These are phyloP conservation scores for Acrocyrtus sp. DNA, from an alignment of 2,888 invertebrate species.

Conservation along the genomic window DNA sequence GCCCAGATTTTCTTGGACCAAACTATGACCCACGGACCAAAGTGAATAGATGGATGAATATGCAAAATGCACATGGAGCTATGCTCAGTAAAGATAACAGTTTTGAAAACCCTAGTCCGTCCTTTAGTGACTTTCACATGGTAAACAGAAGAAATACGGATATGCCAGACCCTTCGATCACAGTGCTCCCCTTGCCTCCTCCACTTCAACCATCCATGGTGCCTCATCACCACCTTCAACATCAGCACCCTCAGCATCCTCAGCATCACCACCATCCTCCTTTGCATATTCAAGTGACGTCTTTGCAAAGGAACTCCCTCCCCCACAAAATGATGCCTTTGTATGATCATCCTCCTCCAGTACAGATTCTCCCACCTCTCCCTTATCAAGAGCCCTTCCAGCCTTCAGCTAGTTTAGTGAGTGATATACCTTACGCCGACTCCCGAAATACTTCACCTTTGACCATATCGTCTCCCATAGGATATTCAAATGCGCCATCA, in stretches of 20 bases:
- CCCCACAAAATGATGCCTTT: constrained; percentile 16
- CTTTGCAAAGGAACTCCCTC: constrained; percentile 44
- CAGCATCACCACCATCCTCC: constrained; percentile 20
- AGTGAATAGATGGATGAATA: constrained; percentile 62
- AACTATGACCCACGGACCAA: constrained; percentile 61
- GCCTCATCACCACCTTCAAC: constrained; percentile 12
- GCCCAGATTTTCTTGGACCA: constrained; percentile 61
- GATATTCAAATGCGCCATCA: constrained; percentile 35
- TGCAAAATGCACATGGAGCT: constrained; percentile 42
- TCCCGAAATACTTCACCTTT: constrained; percentile 60
- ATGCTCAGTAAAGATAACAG: constrained; percentile 33
- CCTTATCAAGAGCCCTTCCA: constrained; percentile 58
- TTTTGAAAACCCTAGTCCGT: constrained; percentile 40
- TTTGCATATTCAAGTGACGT: constrained; percentile 53
- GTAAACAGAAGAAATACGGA: constrained; percentile 27
- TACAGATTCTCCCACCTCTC: constrained; percentile 53
- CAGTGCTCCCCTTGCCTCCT: constrained; percentile 15
- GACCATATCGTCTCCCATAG: constrained; percentile 42
- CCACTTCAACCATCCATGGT: constrained; percentile 25
- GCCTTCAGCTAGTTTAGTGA: constrained; percentile 43
- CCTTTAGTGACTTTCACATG: constrained; percentile 24
- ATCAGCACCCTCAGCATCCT: background rate
- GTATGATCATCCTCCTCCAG: constrained; percentile 8
- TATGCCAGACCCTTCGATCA: constrained; percentile 25
- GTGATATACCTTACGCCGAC: constrained; percentile 61